phyloP scores from a whole-genome alignment of 2,888 invertebrate genomes.

The Sussaba pulchella region DNA sequence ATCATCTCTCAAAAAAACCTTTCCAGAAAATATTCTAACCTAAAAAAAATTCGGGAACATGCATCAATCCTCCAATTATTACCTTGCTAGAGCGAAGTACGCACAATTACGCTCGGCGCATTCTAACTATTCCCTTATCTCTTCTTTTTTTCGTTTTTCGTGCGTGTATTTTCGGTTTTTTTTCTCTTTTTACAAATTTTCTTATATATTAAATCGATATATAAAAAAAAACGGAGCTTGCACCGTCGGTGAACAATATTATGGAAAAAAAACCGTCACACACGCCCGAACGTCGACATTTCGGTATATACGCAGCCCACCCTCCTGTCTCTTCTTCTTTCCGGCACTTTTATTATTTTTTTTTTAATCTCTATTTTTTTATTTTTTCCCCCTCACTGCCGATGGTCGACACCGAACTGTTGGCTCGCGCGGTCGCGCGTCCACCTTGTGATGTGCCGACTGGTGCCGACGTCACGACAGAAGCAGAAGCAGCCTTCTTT shows the following conservation, averaged over 20 bases:
- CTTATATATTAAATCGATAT: conserved; percentile 74
- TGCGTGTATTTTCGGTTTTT: too few relatives aligned
- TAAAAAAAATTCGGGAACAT: conserved; percentile 66
- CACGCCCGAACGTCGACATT: conserved; percentile 77
- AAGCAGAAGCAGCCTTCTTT: background rate
- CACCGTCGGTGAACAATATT: conserved; percentile 57
- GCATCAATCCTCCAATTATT: conserved; percentile 60
- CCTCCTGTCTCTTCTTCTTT: conserved; percentile 34
- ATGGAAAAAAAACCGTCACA: conserved; percentile 74
- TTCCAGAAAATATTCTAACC: conserved; percentile 72
- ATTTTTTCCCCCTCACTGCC: background rate
- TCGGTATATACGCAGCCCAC: conserved; percentile 60
- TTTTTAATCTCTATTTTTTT: background rate
- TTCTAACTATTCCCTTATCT: conserved; percentile 71
- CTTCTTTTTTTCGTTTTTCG: too few relatives aligned
- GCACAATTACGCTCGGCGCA: conserved; percentile 71
- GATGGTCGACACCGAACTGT: background rate
- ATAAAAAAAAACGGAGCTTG: conserved; percentile 71
- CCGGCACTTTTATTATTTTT: conserved; percentile 31
- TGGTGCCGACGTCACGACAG: conserved; percentile 16
- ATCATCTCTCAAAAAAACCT: conserved; percentile 18
- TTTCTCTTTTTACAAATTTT: conserved; percentile 1
- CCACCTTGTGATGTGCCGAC: background rate
- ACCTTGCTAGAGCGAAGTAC: conserved; percentile 73
- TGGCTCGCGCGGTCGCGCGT: background rate